These are phyloP conservation scores for Epizoanthus rinbou DNA, from an alignment of 92 coral and sea anemone species.

Conservation along the genomic window DNA sequence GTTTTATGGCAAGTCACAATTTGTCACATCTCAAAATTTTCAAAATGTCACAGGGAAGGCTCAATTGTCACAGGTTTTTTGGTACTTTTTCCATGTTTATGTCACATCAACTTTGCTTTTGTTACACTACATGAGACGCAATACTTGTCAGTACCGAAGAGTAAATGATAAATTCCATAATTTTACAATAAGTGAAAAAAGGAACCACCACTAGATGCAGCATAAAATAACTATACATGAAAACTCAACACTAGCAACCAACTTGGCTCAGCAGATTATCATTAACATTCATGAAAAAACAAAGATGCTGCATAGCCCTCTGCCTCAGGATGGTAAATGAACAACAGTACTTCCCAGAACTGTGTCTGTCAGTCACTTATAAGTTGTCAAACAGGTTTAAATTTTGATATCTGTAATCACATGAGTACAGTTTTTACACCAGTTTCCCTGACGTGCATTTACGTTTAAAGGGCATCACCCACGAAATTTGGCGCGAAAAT, in stretches of 20 bases:
- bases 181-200: constrained; percentile 55
- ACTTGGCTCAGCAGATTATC: constrained; percentile 59
- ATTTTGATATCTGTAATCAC: constrained; percentile 44
- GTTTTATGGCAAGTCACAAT: constrained; percentile 47
- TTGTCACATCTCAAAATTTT: constrained; percentile 53
- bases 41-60: constrained; percentile 55
- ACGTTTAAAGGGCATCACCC: constrained; percentile 40
- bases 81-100: constrained; percentile 56
- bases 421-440: constrained; percentile 39
- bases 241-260: constrained; percentile 58
- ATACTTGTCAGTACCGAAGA: constrained; percentile 56
- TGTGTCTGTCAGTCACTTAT: constrained; percentile 40
- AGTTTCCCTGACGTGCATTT: constrained; percentile 43
- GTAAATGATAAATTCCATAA: constrained; percentile 52
- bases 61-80: constrained; percentile 57
- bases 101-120: constrained; percentile 58
- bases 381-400: constrained; percentile 37
- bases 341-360: constrained; percentile 49
- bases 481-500: constrained; percentile 33
- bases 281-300: constrained; percentile 55
- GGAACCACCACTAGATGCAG: constrained; percentile 58
- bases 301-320: constrained; percentile 58
- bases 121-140: constrained; percentile 51
- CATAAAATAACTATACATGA: constrained; percentile 55
- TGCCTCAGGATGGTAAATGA: constrained; percentile 59